phyloP scores from a whole-genome alignment of 2,888 invertebrate genomes.

The Stenurella melanura region DNA sequence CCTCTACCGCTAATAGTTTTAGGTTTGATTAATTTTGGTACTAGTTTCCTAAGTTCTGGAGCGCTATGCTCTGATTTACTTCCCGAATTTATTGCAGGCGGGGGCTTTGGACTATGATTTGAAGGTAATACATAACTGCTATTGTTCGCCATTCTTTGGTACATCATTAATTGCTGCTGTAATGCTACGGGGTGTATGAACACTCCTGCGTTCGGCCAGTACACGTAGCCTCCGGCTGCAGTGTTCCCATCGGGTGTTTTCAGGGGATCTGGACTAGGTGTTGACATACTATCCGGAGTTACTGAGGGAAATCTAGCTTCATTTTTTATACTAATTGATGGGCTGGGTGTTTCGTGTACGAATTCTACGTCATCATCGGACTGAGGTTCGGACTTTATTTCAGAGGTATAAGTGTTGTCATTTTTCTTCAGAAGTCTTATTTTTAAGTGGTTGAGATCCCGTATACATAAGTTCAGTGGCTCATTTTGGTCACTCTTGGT shows the following conservation, averaged over 20 bases:
- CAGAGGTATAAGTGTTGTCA: conserved; percentile 79
- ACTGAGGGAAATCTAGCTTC: conserved; percentile 58
- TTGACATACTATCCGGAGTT: conserved; percentile 69
- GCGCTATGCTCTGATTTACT: conserved; percentile 49
- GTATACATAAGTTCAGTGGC: conserved; percentile 88
- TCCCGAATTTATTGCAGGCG: conserved; percentile 55
- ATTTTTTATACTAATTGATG: conserved; percentile 58
- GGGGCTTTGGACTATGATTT: conserved; percentile 64
- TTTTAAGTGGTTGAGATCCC: conserved; percentile 83
- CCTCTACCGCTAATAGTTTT: conserved; percentile 52
- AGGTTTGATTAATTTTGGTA: conserved; percentile 65
- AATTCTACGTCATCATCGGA: conserved; percentile 76
- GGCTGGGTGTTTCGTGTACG: conserved; percentile 67
- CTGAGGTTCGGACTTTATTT: conserved; percentile 78
- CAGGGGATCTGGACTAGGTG: conserved; percentile 73
- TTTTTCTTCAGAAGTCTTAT: conserved; percentile 78
- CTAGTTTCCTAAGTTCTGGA: conserved; percentile 69
- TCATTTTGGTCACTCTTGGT: conserved; percentile 77
- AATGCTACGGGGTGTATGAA: conserved; percentile 85
- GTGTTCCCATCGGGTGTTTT: conserved; percentile 72
- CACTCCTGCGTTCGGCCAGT: conserved; percentile 83
- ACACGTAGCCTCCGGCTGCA: conserved; percentile 76
- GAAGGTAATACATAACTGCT: conserved; percentile 67
- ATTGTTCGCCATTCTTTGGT: conserved; percentile 82
- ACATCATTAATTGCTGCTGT: conserved; percentile 83